Evolutionary conservation across 1,140 invertebrate species (phyloP).

Genomic region (Drosophila lowei): DNA sequence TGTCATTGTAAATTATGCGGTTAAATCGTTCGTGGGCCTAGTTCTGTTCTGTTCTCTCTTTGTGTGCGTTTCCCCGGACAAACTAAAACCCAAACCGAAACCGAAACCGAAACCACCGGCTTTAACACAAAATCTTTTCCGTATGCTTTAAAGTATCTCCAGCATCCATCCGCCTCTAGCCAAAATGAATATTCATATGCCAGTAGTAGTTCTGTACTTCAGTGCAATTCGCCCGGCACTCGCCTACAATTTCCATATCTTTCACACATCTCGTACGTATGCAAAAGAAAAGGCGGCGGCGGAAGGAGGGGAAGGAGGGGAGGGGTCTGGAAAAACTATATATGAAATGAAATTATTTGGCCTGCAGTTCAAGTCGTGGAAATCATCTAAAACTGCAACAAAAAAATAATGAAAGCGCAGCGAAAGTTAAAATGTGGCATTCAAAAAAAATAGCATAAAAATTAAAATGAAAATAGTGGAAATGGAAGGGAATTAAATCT

Average conservation of each 20-base stretch:
- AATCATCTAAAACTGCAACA: constrained; percentile 35
- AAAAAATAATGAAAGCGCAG: constrained; percentile 21
- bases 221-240: constrained; percentile 36
- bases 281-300: neutral
- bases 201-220: constrained; percentile 14
- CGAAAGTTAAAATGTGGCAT: constrained; percentile 31
- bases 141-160: neutral
- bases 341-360: constrained; percentile 2
- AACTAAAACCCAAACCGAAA: no score
- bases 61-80: no score
- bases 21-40: constrained; percentile 72
- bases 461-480: neutral
- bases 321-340: constrained; percentile 11
- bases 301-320: neutral
- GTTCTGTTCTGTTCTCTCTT: constrained; percentile 24
- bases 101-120: neutral
- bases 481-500: neutral
- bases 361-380: constrained; percentile 34
- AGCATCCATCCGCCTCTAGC: no score
- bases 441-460: constrained; percentile 27
- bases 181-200: constrained; percentile 66
- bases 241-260: constrained; percentile 65
- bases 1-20: constrained; percentile 81
- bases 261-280: constrained; percentile 47
- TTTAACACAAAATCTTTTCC: constrained; percentile 19